Evolutionary conservation across 2,888 invertebrate species (phyloP).

Genomic region (Pterobdella sp.): DNA sequence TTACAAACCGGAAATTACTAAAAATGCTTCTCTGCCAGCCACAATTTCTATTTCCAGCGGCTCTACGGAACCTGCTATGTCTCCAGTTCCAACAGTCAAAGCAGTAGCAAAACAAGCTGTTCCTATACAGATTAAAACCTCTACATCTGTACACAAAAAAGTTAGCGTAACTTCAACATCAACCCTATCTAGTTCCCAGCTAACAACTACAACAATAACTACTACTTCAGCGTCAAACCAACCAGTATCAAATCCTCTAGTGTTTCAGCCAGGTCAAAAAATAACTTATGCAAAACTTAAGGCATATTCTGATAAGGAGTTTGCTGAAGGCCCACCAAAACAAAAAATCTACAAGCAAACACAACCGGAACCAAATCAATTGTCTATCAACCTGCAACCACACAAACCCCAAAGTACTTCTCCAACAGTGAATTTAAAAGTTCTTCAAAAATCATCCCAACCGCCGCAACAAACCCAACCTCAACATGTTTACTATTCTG

Average conservation of each 20-base stretch:
- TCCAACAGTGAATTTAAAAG: not conserved
- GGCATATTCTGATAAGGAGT: not conserved
- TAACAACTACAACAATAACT: not conserved
- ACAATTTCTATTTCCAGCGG: too few species aligned
- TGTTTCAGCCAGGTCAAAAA: not conserved
- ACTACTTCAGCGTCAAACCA: not conserved
- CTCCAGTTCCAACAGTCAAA: too few species aligned
- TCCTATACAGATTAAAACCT: too few species aligned
- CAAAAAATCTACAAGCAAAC: not conserved
- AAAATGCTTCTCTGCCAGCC: too few species aligned
- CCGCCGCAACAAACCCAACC: not conserved
- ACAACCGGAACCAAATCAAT: not conserved
- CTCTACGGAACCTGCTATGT: too few species aligned
- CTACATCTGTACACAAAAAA: too few species aligned
- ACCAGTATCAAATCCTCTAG: not conserved
- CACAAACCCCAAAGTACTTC: not conserved
- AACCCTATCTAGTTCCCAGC: not conserved
- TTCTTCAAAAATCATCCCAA: not conserved
- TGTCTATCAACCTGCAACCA: not conserved
- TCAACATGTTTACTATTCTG: not conserved
- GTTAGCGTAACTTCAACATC: not conserved
- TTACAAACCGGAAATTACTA: too few species aligned
- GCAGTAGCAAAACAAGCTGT: too few species aligned
- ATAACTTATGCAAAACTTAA: not conserved
- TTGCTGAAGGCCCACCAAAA: not conserved